Evolutionary conservation across 2,888 invertebrate genomes (phyloP), one percentile per base, ranked within the genome.

Genomic region (Dryobota labecula): DNA sequence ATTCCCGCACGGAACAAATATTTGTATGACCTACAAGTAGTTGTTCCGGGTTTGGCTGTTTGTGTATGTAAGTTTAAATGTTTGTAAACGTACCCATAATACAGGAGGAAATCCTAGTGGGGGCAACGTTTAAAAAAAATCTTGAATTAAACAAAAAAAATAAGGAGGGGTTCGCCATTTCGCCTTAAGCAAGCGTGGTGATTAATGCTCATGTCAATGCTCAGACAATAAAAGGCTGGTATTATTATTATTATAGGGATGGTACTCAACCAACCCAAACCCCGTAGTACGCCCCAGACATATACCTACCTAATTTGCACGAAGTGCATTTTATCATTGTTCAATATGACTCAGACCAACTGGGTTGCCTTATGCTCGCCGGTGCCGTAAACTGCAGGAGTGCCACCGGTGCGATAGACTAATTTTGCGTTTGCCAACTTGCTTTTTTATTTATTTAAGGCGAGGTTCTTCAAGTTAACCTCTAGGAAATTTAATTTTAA

Each of bases 301-400:
- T 15, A 41, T 24, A 33, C 18, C 30, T 49, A 65, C 1, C 18
- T 63, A 38, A 75, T 38, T 30, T 24, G 30, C 64, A 74, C 13
- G 18, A 18, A 45, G 53, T 64, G 24, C 53, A 72, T 64, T 71
- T 62, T 24, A 54, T 72, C 45, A 64, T 54, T 45, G 45, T 54
- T 65, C 45, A 45, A 54, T 54, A 60, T 72, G 66, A 72, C 9
- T 75, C 75, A 54, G 53, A 54, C 27, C 15, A 27, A 15, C 8
- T 53, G 43, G 36, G 11, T 74, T 38, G 38, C 20, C 27, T 63
- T 13, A 38, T 30, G 7, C n/a, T n/a, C n/a, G n/a, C n/a, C 20
- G 24, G 24, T 70, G 47, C 33, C 33, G 18, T 62, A 62, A 27
- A 43, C 27, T 62, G 49, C 27, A 53, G 43, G n/a, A 43, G 41